Evolutionary conservation across 1,140 invertebrate genomes (phyloP), one percentile per base, ranked within the genome.

Genomic region (Zaprionus lachaisei): DNA sequence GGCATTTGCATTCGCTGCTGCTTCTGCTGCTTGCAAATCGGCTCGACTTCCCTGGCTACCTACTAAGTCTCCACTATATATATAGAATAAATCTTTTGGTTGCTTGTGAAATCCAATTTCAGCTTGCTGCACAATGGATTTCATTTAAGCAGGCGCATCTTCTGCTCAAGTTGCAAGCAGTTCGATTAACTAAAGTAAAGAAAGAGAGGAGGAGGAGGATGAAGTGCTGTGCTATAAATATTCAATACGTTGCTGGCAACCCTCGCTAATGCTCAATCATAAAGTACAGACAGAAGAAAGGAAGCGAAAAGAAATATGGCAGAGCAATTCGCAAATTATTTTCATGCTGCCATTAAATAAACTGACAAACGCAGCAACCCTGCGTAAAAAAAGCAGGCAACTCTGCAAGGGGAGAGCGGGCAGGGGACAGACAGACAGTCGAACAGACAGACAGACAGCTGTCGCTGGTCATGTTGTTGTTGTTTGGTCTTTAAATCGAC

Each of bases 281-380:
- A 89, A 87, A 89, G 78, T 71, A 79, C 84, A 84, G 74, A 20
- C 72, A 70, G 51, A 60, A 41, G 60, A 22, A 22, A 34, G 49
- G 47, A 28, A 58, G 54, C 37, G 22, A 22, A 7, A 47, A 72
- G 72, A 90, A 79, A 91, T 80, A 86, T 86, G 80, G 73, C 80
- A 86, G 56, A 82, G 82, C 83, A 91, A 91, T 90, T 90, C 85
- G 80, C 86, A 90, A 90, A 91, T 91, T 91, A 91, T 91, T 91
- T 91, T 83, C 86, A 76, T 85, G 81, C 84, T 79, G 72, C 72
- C 84, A 90, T 90, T 90, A 89, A 89, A 84, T 85, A 84, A 90
- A 90, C 85, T 89, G 85, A 90, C 84, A 89, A 75, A 55, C 58
- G 68, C 67, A 71, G 72, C 34, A 67, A 62, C 44, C 63, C 56